Conservation (phyloP, 2,888 invertebrate genomes). For the Caenorhabditis sulstoni region DNA sequence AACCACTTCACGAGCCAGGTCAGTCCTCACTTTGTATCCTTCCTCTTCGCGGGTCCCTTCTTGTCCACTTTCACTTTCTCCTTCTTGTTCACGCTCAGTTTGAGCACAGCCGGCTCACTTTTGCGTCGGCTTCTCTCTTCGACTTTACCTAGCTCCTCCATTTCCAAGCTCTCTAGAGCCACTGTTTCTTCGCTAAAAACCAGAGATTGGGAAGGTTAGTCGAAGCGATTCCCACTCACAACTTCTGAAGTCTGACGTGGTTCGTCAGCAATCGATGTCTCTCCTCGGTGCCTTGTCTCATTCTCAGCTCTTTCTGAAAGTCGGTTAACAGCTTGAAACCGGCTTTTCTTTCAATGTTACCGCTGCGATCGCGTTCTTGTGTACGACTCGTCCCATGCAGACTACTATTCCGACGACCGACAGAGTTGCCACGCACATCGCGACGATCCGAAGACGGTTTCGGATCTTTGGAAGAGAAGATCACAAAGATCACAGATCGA, state of each 20-base stretch:
- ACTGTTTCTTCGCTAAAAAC: slow-evolving; percentile 47
- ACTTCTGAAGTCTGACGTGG: slow-evolving; percentile 49
- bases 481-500: background rate
- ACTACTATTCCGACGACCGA: slow-evolving; percentile 21
- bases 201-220: too few species aligned
- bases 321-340: background rate
- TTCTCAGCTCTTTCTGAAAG: slow-evolving; percentile 26
- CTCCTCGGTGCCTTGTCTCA: slow-evolving; percentile 34
- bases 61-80: slow-evolving; percentile 73
- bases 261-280: slow-evolving; percentile 51
- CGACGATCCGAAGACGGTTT: slow-evolving; percentile 39
- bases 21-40: slow-evolving; percentile 83
- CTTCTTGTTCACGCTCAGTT: slow-evolving; percentile 46
- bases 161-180: slow-evolving; percentile 39
- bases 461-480: slow-evolving; percentile 21
- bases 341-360: slow-evolving; percentile 4
- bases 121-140: slow-evolving; percentile 36
- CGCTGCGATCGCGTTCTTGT: slow-evolving; percentile 30
- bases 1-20: slow-evolving; percentile 87
- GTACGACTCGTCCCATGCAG: slow-evolving; percentile 22
- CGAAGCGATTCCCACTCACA: slow-evolving; percentile 18
- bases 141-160: slow-evolving; percentile 1
- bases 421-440: slow-evolving; percentile 36
- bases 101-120: slow-evolving; percentile 51
- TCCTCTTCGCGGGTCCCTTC: slow-evolving; percentile 5